Base-by-base conservation (phyloP, 2,797 vertebrate species). In the Hapalemur alaotrensis region DNA sequence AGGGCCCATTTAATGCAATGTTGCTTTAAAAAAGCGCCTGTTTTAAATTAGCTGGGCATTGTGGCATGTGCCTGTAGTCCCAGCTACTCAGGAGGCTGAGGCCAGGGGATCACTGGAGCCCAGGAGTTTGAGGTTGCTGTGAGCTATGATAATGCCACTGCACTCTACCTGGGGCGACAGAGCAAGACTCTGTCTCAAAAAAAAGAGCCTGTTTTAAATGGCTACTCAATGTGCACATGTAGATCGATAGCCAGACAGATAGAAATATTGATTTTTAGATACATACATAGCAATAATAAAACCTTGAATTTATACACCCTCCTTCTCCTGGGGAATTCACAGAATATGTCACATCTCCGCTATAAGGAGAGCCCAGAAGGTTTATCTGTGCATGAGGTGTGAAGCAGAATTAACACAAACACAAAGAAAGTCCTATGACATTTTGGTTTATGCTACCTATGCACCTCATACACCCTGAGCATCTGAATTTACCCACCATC, bases 251-350 rank as follows among this genome's bases (percentile, higher is more conserved):
- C 46, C 61, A 97, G 94, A 96, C 86, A 94, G 95, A 95, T 93
- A 96, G 86, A 78, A 97, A 87, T 97, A 97, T 96, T 97, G 97
- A 97, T 97, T 97, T 97, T 95, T 95, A 97, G 91, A 92, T 95
- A 93, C 61, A 72, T 85, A 95, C 91, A 87, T 82, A 96, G 78
- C 79, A 95, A 96, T 96, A 97, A 97, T 95, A 97, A 97, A 97
- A 93, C 72, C 89, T 97, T 85, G 72, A 95, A 96, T 95, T 96
- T 95, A 85, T 97, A 82, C 69, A n/a, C 17, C 25, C 14, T 94
- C 61, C 22, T 93, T 86, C 94, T 87, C 86, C 61, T 81, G 25
- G 70, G 91, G 46, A 79, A 95, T 90, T 94, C 57, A 67, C 32
- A 92, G 32, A 25, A 13, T 67, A 41, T 80, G 69, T 93, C 52